Evolutionary conservation across 2,113 vertebrate genomes (phyloP), one percentile per base, ranked within the genome.

Genomic region (Eurypyga helias): DNA sequence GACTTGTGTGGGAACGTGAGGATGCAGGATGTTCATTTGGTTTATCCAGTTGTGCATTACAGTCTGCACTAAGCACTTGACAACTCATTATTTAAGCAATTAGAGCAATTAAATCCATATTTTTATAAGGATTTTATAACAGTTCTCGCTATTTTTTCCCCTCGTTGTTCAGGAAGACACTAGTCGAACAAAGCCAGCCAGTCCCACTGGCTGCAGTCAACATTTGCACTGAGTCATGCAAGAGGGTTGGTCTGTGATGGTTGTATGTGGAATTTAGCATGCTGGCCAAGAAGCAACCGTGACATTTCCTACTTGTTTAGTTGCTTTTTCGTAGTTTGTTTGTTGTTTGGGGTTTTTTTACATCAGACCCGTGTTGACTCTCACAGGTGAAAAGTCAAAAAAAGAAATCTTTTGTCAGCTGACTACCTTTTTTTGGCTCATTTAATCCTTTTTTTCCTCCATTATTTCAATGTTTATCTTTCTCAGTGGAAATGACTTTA

Each of bases 81-180:
- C 78, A 95, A 43, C 45, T 80, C 84, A 65, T 54, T 87, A 57
- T 73, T 96, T 58, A 83, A 87, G 82, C 66, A 94, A 82, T 91
- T 61, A 91, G 7, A 96, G 61, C 73, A 89, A 96, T 96, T 95
- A 94, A 84, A 72, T 57, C 36, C 48, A 8, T 87, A 45, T 91
- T 96, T 92, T 80, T 52, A 29, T 87, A 67, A 72, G 45, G 61
- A 60, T 60, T n/a, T 95, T 70, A 62, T 87, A 76, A 82, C 45
- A 79, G 48, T 67, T 83, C 84, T 82, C 4, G 2, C 9, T 71
- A 4, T 51, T 67, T 89, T 71, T 82, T 41, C 25, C 6, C 24
- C 29, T 70, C 34, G 21, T 76, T 71, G 83, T 34, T 90, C 89
- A 85, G 84, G 94, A 95, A 94, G 89, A 48, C 52, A 60, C 38